These are phyloP conservation scores for Cyprinodon diabolis DNA, from an alignment of 2,797 vertebrate species.

Conservation along the genomic window DNA sequence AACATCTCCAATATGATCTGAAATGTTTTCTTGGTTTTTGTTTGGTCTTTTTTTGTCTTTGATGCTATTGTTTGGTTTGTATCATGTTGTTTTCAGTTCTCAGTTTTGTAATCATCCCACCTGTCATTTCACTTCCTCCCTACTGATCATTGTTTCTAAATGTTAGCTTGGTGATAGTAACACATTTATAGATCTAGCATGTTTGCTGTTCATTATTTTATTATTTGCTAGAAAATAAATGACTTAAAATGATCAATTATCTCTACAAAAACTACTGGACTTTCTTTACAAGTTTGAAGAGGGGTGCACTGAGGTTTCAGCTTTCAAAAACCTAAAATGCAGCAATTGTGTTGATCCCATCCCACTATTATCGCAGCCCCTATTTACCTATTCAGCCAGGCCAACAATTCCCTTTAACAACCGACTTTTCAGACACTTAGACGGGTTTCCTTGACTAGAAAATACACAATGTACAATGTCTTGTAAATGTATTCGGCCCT, in stretches of 20 bases:
- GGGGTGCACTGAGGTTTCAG: too few species aligned
- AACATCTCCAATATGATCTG: conserved; percentile 29
- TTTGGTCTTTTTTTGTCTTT: not conserved
- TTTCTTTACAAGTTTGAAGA: too few species aligned
- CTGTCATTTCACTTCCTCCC: not conserved
- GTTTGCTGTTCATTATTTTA: not conserved
- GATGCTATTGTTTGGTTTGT: too few species aligned
- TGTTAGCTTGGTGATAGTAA: too few species aligned
- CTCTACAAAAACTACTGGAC: too few species aligned
- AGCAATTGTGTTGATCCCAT: too few species aligned
- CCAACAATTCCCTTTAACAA: too few species aligned
- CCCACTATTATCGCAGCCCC: too few species aligned
- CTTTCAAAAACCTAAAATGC: too few species aligned
- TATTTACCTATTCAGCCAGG: too few species aligned
- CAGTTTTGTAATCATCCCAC: not conserved
- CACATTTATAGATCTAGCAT: not conserved
- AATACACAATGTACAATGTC: not conserved
- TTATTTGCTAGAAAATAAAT: not conserved
- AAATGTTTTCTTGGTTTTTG: not conserved
- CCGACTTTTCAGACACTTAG: too few species aligned
- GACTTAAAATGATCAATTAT: not conserved
- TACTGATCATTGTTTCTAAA: too few species aligned
- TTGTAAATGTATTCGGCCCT: not conserved
- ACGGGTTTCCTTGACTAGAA: not conserved
- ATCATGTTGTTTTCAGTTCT: not conserved